Percentiles rank a stretch among this genome's conserved stretches.
Conservation (phyloP, 2,113 vertebrate genomes). For the Ammodytes dubius region DNA sequence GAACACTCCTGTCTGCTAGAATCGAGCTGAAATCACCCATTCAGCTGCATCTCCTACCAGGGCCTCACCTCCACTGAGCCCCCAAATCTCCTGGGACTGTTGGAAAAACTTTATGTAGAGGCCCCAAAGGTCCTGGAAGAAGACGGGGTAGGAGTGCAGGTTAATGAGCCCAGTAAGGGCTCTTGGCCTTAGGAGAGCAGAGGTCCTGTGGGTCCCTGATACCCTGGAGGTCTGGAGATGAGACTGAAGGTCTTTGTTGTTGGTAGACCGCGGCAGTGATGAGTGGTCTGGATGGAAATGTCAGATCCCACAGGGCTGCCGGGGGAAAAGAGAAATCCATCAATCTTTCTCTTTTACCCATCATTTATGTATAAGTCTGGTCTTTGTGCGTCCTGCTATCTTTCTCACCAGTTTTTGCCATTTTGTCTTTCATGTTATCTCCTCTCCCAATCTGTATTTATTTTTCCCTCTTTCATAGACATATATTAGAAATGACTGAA, state of each 20-base stretch:
- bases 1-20: conserved; percentile 37
- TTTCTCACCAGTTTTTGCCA: conserved; percentile 12
- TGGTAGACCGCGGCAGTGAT: conserved; percentile 56
- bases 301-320: conserved; percentile 69
- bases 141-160: conserved; percentile 45
- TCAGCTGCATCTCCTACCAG: conserved; percentile 41
- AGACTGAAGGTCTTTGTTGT: conserved; percentile 78
- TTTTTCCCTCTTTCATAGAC: not conserved
- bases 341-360: conserved; percentile 71
- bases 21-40: conserved; percentile 22
- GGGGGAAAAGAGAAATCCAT: conserved; percentile 64
- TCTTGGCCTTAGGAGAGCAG: conserved; percentile 56
- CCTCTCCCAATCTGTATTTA: not conserved
- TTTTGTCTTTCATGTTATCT: conserved; percentile 37
- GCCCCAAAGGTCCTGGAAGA: conserved; percentile 48
- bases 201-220: conserved; percentile 43
- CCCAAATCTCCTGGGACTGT: conserved; percentile 32
- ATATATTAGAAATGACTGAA: conserved; percentile 14
- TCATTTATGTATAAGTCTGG: conserved; percentile 63
- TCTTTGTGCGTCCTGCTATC: conserved; percentile 49
- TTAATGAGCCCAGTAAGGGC: conserved; percentile 74
- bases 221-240: conserved; percentile 63
- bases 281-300: conserved; percentile 77
- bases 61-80: conserved; percentile 30
- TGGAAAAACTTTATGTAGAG: conserved; percentile 37